Conservation (phyloP, 2,888 invertebrate species). For the Acanthosepion esculentum region DNA sequence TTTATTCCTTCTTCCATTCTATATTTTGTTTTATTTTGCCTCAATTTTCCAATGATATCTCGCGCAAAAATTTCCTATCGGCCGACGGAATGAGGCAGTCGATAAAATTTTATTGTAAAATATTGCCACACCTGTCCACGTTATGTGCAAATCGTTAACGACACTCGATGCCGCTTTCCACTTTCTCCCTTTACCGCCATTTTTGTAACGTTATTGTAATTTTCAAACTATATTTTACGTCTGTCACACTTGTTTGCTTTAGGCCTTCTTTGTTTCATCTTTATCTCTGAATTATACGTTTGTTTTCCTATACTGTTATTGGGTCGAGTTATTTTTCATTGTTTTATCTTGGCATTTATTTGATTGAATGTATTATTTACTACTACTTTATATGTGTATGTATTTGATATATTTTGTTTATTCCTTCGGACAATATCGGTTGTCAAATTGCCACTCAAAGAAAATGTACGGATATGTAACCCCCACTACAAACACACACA, state of each 20-base stretch:
- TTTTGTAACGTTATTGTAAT: background rate
- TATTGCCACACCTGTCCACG: constrained; percentile 21
- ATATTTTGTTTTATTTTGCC: background rate
- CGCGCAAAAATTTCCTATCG: background rate
- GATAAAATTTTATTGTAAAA: constrained; percentile 21
- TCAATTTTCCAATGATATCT: background rate
- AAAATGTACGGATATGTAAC: background rate
- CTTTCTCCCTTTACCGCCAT: background rate
- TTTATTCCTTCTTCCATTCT: too few relatives aligned
- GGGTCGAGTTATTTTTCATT: background rate
- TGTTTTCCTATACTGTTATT: background rate
- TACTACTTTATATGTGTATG: too few relatives aligned
- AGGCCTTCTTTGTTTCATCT: background rate
- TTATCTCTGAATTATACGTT: background rate
- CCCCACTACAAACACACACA: too few relatives aligned
- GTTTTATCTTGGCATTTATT: constrained; percentile 9
- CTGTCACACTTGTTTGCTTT: constrained; percentile 33
- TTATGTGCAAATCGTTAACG: background rate
- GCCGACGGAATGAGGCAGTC: constrained; percentile 15
- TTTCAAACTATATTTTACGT: constrained; percentile 21
- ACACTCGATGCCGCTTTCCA: background rate
- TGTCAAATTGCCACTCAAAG: background rate
- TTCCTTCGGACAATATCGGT: background rate
- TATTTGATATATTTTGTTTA: background rate
- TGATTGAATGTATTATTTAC: constrained; percentile 8